Evolutionary conservation across 2,113 vertebrate genomes (phyloP), one percentile per base, ranked within the genome.

Genomic region (Prionailurus viverrinus): DNA sequence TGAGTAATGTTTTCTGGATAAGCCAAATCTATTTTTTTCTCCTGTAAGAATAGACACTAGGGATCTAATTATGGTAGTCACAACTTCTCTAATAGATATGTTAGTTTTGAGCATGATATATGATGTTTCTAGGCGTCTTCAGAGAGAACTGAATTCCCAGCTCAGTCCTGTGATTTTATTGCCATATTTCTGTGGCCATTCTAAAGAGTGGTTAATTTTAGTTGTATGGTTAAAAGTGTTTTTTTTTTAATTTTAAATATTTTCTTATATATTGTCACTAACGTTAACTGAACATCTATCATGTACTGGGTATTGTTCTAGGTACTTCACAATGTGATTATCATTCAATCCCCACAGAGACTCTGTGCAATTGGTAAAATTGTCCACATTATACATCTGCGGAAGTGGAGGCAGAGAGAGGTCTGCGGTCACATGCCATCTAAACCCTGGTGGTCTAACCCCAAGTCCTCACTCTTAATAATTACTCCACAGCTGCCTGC

Each of bases 61-160:
- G 73, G 53, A 88, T 96, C 58, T 90, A 93, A 94, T 98, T 95
- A 83, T 9, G 45, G 27, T 69, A 90, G 58, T 89, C 31, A 73
- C 58, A 92, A 27, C 14, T 53, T 76, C 31, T 94, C 36, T 97
- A 95, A 94, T 68, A 89, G 19, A 78, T 85, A 93, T 48, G 19
- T 74, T 93, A 63, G 48, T 55, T 94, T 76, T 89, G 65, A 96
- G 66, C 7, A 61, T 0, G 0, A 92, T 73, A 5, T 36, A 65
- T 95, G 53, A 89, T 84, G 16, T 92, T 83, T 95, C 74, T 63
- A 25, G 58, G 16, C 87, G 36, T 94, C 84, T 87, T 86, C 73
- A 79, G 61, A 94, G 91, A 78, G 8, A 80, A 84, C 3, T 92
- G 48, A 55, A 65, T 86, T 85, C 55, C 12, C 31, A 69, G 14